Evolutionary conservation across 1,140 invertebrate species (phyloP), one percentile per base, ranked within the genome.

Genomic region (Lysiphlebus fabarum): DNA sequence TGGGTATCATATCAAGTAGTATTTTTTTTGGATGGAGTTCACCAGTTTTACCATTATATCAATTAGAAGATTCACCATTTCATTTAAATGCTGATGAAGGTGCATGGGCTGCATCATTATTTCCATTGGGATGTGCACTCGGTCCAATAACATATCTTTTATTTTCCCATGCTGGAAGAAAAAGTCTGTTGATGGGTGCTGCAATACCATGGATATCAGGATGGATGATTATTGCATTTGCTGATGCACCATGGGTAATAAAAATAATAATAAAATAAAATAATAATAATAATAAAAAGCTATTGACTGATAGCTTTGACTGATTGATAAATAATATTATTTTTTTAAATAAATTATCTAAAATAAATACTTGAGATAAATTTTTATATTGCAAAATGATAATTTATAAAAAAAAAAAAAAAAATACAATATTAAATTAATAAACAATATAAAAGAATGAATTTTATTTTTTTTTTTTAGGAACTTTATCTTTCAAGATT

Each of bases 211-310:
- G 84, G 68, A 74, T 82, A 42, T 65, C 84, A 3, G 85, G 86
- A 26, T 89, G 85, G 83, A 68, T 86, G 36, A 75, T 85, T 43
- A 82, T 88, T 43, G 82, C 80, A 65, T 70, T 83, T 62, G 77
- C 82, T 38, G 34, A n/a, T 6, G 9, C 49, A 7, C 34, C 49
- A 37, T 36, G 33, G 49, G 49, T 51, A n/a, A n/a, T n/a, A n/a
- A n/a, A n/a, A n/a, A n/a, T n/a, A n/a, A n/a, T n/a, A n/a, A n/a
- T n/a, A n/a, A n/a, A n/a, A n/a, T n/a, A n/a, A n/a, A n/a, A n/a
- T n/a, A n/a, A n/a, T n/a, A n/a, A n/a, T n/a, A n/a, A n/a, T n/a
- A n/a, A n/a, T n/a, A n/a, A n/a, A n/a, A n/a, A n/a, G n/a, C n/a
- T n/a, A n/a, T n/a, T n/a, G n/a, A n/a, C n/a, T n/a, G n/a, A n/a